phyloP scores from a whole-genome alignment of 2,797 vertebrate genomes.

The Uromys caudimaculatus region DNA sequence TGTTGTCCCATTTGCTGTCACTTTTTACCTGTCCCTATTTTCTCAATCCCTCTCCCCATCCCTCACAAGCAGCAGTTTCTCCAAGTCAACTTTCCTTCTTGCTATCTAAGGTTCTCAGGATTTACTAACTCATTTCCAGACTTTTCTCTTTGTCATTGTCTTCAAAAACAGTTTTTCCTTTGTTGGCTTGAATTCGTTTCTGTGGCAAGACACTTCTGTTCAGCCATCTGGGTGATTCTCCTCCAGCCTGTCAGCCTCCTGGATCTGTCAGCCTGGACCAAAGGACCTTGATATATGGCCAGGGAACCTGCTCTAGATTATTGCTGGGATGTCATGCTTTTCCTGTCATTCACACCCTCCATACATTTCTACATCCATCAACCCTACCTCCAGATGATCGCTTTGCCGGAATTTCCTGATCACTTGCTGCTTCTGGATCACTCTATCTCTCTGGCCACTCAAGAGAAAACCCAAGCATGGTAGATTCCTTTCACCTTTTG shows the following conservation, averaged over 20 bases:
- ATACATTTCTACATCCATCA: neutral
- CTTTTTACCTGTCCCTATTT: neutral
- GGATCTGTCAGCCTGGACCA: neutral
- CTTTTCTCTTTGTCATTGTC: neutral
- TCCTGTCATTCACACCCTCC: neutral
- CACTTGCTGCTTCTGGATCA: neutral
- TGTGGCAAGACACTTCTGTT: neutral
- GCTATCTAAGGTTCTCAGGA: neutral
- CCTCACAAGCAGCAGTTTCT: neutral
- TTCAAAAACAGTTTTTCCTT: neutral
- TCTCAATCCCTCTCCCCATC: neutral
- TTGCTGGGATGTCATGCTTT: neutral
- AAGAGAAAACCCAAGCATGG: fast-evolving
- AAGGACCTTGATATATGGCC: neutral
- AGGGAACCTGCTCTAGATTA: neutral
- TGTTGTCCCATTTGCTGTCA: neutral
- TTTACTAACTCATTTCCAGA: neutral
- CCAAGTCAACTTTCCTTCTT: neutral
- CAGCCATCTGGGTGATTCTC: neutral
- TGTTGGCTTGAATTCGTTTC: neutral
- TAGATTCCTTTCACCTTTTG: neutral
- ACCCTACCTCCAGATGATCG: neutral
- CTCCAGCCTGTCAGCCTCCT: neutral
- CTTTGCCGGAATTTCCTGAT: neutral
- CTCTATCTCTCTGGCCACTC: neutral